Percentiles rank a stretch among this genome's conserved stretches.
phyloP scores from a whole-genome alignment of 2,888 invertebrate species.

The Eugnorisma glareosa region DNA sequence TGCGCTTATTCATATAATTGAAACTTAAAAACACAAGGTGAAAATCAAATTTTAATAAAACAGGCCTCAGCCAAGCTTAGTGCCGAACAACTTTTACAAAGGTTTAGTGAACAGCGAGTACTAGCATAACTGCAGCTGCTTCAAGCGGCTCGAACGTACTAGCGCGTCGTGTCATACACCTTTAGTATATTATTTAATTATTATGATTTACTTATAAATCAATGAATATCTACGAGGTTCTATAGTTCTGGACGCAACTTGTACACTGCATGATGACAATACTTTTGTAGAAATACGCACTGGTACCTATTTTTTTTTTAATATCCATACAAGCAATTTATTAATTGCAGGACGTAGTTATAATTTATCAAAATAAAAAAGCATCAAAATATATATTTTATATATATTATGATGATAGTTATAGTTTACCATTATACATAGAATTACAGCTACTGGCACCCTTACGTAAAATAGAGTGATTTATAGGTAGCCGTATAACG shows the following conservation, averaged over 20 bases:
- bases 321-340: neutral
- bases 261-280: slow-evolving; percentile 12
- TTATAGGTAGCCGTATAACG: slow-evolving; percentile 2
- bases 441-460: slow-evolving; percentile 35
- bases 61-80: neutral
- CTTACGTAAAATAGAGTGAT: slow-evolving; percentile 17
- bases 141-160: neutral
- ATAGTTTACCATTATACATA: slow-evolving; percentile 8
- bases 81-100: slow-evolving; percentile 1
- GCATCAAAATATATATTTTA: slow-evolving; percentile 20
- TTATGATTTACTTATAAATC: slow-evolving; percentile 17
- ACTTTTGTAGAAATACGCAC: slow-evolving; percentile 13
- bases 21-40: slow-evolving; percentile 34
- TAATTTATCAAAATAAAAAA: slow-evolving; percentile 8
- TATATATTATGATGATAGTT: slow-evolving; percentile 10
- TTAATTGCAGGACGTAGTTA: neutral
- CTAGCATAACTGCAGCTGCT: neutral
- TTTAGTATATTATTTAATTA: neutral
- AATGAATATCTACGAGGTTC: slow-evolving; percentile 1
- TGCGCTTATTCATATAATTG: slow-evolving; percentile 58
- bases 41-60: neutral
- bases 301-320: neutral
- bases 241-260: neutral
- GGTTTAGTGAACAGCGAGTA: neutral
- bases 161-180: neutral